Conservation (phyloP, 2,113 vertebrate genomes). For the Rallus limicola region DNA sequence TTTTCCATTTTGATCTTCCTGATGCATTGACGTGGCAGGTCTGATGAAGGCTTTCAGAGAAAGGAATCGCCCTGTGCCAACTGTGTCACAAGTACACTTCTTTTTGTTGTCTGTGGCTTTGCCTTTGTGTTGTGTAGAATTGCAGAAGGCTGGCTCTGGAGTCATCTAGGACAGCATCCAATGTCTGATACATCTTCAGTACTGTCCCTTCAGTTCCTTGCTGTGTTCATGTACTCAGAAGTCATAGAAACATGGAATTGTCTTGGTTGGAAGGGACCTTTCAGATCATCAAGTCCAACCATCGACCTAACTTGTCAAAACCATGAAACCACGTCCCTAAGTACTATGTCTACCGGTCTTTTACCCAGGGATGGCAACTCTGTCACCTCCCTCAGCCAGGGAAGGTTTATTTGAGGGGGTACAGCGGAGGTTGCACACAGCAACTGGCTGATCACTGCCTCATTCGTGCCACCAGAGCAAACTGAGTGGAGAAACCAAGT, state of each 20-base stretch:
- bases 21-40: not conserved
- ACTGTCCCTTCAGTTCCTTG: not conserved
- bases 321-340: too few relatives aligned
- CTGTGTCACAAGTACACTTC: not conserved
- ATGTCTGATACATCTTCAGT: not conserved
- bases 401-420: not conserved
- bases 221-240: not conserved
- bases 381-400: not conserved
- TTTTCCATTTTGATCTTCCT: conserved; percentile 25
- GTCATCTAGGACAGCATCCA: not conserved
- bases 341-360: too few relatives aligned
- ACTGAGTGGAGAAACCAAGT: not conserved
- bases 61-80: not conserved
- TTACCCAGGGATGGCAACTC: too few relatives aligned
- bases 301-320: too few relatives aligned
- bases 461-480: not conserved
- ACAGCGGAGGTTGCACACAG: not conserved
- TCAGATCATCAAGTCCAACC: too few relatives aligned
- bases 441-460: not conserved
- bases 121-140: not conserved
- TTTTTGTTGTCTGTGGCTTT: not conserved
- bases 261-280: too few relatives aligned
- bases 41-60: not conserved
- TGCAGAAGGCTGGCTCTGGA: not conserved
- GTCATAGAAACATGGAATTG: too few relatives aligned